These are phyloP conservation scores for Polyploca ridens DNA, from an alignment of 2,888 invertebrate species.

Conservation along the genomic window DNA sequence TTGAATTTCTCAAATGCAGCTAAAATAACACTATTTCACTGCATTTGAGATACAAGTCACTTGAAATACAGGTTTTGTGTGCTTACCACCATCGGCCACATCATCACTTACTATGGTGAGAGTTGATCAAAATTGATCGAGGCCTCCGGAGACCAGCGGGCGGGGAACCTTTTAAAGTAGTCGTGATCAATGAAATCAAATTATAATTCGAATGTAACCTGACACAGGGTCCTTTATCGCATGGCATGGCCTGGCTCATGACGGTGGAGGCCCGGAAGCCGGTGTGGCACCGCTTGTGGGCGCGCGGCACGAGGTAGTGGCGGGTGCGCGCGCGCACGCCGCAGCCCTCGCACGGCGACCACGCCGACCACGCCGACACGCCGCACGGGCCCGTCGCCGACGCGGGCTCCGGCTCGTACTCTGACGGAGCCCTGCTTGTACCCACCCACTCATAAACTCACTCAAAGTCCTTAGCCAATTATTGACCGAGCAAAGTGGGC, in stretches of 20 bases:
- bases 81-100: no score
- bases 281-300: slow-evolving; percentile 86
- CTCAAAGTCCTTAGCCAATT: no score
- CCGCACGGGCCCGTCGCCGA: slow-evolving; percentile 83
- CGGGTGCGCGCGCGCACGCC: slow-evolving; percentile 89
- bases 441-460: neutral
- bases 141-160: no score
- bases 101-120: no score
- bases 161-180: no score
- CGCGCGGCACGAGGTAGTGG: slow-evolving; percentile 85
- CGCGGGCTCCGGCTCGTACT: slow-evolving; percentile 77
- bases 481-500: no score
- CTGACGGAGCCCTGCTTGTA: slow-evolving; percentile 66
- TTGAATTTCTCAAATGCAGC: no score
- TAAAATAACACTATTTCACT: no score
- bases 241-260: slow-evolving; percentile 75
- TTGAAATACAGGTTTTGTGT: no score
- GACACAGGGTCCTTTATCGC: slow-evolving; percentile 71
- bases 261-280: slow-evolving; percentile 67
- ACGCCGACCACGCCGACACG: slow-evolving; percentile 89
- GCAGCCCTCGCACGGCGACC: slow-evolving; percentile 90
- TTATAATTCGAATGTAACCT: slow-evolving; percentile 46
- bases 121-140: no score
- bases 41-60: no score
- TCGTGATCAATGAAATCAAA: no score